These are phyloP conservation scores for Dromococcyx pavoninus DNA, from an alignment of 2,797 vertebrate genomes.

Conservation along the genomic window DNA sequence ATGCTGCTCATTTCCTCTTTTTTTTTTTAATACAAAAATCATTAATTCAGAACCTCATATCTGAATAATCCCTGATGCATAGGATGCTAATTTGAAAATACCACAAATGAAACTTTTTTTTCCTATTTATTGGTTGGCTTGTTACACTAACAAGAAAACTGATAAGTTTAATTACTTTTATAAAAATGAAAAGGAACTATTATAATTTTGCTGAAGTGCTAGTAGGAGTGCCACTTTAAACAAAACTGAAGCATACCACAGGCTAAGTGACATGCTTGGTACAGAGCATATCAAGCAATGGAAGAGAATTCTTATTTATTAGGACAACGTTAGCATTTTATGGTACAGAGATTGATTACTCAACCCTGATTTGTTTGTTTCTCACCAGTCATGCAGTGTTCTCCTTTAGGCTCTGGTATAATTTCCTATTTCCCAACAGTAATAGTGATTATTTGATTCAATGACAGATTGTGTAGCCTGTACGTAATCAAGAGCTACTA, in stretches of 20 bases:
- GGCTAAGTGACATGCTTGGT: background rate
- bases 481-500: constrained; percentile 49
- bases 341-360: constrained; percentile 45
- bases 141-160: constrained; percentile 42
- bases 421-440: constrained; percentile 46
- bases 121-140: constrained; percentile 49
- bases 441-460: constrained; percentile 54
- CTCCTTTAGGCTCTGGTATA: background rate
- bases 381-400: background rate
- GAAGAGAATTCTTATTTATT: constrained; percentile 54
- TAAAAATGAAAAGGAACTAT: constrained; percentile 58
- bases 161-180: constrained; percentile 68
- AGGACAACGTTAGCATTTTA: constrained; percentile 44
- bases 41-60: constrained; percentile 27
- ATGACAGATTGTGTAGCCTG: constrained; percentile 28
- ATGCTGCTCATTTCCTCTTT: background rate
- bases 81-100: constrained; percentile 33
- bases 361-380: constrained; percentile 52
- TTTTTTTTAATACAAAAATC: background rate
- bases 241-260: constrained; percentile 17
- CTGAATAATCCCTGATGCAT: background rate
- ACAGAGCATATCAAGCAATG: background rate
- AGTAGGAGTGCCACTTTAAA: constrained; percentile 38
- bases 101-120: constrained; percentile 13
- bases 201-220: constrained; percentile 28